Evolutionary conservation across 2,797 vertebrate species (phyloP).

Genomic region (Pantherophis alleghaniensis): DNA sequence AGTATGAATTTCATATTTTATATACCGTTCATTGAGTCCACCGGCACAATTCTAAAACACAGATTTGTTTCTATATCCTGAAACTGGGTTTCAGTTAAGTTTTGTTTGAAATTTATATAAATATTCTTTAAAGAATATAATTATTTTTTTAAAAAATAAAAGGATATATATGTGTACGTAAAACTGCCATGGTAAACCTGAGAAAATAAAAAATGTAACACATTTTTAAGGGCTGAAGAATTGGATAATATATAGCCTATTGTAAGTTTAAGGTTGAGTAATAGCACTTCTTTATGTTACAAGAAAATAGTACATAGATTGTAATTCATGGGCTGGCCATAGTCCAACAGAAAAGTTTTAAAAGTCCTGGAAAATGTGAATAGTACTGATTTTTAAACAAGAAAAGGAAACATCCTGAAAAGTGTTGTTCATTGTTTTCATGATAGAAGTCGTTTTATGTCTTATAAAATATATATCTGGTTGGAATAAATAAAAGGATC

Average conservation of each 20-base stretch:
- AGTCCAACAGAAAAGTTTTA: neutral
- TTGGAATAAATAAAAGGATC: neutral
- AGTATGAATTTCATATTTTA: neutral
- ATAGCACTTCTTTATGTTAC: neutral
- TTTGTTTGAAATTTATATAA: neutral
- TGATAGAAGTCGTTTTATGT: neutral
- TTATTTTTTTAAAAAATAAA: neutral
- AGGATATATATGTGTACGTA: neutral
- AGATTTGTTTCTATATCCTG: neutral
- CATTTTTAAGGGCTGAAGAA: neutral
- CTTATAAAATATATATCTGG: neutral
- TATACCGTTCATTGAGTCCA: neutral
- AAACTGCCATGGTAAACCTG: neutral
- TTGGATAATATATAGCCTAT: neutral
- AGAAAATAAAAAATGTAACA: neutral
- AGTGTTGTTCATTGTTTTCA: neutral
- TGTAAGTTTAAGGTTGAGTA: neutral
- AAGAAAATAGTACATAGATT: neutral
- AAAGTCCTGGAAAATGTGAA: neutral
- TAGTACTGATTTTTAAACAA: neutral
- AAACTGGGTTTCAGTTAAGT: neutral
- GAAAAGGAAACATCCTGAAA: neutral
- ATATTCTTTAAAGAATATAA: neutral
- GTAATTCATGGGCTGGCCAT: neutral
- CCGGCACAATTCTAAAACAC: neutral